These are phyloP conservation scores for Lepisosteus oculatus DNA, from an alignment of 2,113 vertebrate species.

Conservation along the genomic window DNA sequence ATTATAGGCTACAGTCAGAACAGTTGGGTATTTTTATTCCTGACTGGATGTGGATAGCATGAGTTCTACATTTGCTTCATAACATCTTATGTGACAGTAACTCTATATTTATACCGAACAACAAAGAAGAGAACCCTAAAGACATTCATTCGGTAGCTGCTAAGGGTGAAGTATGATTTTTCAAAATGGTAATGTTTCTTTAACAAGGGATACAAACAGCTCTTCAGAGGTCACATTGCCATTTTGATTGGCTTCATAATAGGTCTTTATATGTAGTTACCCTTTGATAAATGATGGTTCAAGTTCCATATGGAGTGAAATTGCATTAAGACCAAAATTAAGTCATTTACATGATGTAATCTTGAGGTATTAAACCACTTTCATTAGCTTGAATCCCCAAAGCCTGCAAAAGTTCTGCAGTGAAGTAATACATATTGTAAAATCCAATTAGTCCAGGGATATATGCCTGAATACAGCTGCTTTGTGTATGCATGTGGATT, in stretches of 20 bases:
- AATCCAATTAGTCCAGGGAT: constrained; percentile 49
- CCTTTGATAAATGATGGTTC: constrained; percentile 27
- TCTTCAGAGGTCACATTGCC: constrained; percentile 6
- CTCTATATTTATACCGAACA: neutral
- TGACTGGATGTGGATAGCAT: too few species aligned
- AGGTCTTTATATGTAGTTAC: neutral
- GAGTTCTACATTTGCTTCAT: too few species aligned
- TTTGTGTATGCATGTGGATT: constrained; percentile 8
- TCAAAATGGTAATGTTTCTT: constrained; percentile 1
- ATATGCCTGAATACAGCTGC: constrained; percentile 33
- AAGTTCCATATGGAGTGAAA: constrained; percentile 35
- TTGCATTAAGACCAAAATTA: constrained; percentile 36
- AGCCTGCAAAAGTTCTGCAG: constrained; percentile 39
- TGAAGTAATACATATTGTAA: constrained; percentile 43
- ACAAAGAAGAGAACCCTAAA: neutral
- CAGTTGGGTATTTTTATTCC: too few species aligned
- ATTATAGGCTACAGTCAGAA: too few species aligned
- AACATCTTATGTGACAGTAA: neutral
- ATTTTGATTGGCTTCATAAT: neutral
- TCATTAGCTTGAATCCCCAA: constrained; percentile 44
- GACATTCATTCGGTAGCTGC: neutral
- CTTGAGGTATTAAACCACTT: constrained; percentile 31
- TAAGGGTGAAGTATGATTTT: neutral
- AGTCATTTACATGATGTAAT: constrained; percentile 40
- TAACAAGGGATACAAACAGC: neutral